Evolutionary conservation across 2,797 vertebrate species (phyloP), one percentile per base, ranked within the genome.

Genomic region (Clarias platycephalus): DNA sequence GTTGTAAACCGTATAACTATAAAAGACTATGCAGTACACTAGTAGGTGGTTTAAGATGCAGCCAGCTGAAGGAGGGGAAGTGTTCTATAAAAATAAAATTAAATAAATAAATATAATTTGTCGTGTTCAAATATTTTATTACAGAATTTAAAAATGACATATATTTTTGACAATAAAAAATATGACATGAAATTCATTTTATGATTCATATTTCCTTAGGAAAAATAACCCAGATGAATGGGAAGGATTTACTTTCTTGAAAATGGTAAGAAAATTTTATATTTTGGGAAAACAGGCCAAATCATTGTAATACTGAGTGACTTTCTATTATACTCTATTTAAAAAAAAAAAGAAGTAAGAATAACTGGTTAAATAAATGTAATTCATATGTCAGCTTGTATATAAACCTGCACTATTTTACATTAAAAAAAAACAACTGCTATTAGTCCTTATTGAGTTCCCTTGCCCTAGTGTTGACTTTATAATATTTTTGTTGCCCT

Each of bases 331-430:
- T 26, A 3, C 10, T 22, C 37, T n/a, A n/a, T n/a, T n/a, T n/a
- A n/a, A n/a, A 71, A 71, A 49, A n/a, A n/a, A 5, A 12, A 71
- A 71, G n/a, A n/a, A n/a, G 12, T 72, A 72, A 72, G 24, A 72
- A 49, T 13, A 10, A n/a, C 44, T 68, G 24, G 20, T 24, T 71
- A 13, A 71, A 44, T 37, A 44, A 44, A 13, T 24, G 4, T 12
- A 24, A 44, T 34, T 68, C 18, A 70, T 8, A 37, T 5, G 12
- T 70, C 28, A 44, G 10, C 37, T 37, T 71, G 34, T 22, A 40
- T 24, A 37, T 22, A 37, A 40, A 1, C 3, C 67, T 70, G 31
- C 31, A 9, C 68, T 44, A 24, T n/a, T 72, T 26, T 49, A 72
- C 24, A 53, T 49, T n/a, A n/a, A n/a, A 74, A 15, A 70, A 70